Base-by-base conservation (phyloP, 2,797 vertebrate genomes). In the Synanceia verrucosa region DNA sequence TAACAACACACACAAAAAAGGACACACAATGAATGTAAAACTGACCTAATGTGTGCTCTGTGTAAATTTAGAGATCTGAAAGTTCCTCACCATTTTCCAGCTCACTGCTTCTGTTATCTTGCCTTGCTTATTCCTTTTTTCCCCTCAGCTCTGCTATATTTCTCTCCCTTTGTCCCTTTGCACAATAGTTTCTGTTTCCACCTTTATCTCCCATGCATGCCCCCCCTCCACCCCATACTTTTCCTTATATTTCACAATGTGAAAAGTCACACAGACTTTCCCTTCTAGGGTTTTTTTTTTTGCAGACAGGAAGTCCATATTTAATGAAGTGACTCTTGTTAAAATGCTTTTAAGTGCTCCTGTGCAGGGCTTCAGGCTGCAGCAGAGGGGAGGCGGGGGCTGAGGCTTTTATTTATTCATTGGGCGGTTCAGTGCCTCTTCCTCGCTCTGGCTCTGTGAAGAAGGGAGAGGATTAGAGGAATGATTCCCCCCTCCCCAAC, bases 251-350 rank as follows among this genome's bases (percentile, higher is more conserved):
- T 84, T 86, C 72, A 78, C 78, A 80, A 82, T 78, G 61, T 33
- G 44, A 86, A 88, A 86, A 89, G 86, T 88, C 82, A 90, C 73
- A 71, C 69, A 82, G 57, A 89, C 83, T 86, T 90, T 92, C 90
- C 85, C 91, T 92, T 88, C 87, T 70, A 88, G 89, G 80, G 81
- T 34, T 21, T 21, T 44, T 43, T 85, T 88, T 89, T 53, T 89
- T 87, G 85, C 62, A 70, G 84, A 92, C 87, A 91, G 90, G 89
- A 94, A 91, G 90, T 94, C 91, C 93, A 94, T 94, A 93, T 94
- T 94, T 95, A 94, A 94, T 94, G 92, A 94, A 94, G 89, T 91
- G 90, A 92, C 87, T 92, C 91, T 94, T 93, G 91, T 93, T 92
- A 92, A 94, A 93, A 94, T 88, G 89, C 90, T 93, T 92, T 93